Percentiles rank a stretch among this genome's conserved stretches.
phyloP scores from a whole-genome alignment of 2,797 vertebrate genomes.

The Hippoglossus hippoglossus region DNA sequence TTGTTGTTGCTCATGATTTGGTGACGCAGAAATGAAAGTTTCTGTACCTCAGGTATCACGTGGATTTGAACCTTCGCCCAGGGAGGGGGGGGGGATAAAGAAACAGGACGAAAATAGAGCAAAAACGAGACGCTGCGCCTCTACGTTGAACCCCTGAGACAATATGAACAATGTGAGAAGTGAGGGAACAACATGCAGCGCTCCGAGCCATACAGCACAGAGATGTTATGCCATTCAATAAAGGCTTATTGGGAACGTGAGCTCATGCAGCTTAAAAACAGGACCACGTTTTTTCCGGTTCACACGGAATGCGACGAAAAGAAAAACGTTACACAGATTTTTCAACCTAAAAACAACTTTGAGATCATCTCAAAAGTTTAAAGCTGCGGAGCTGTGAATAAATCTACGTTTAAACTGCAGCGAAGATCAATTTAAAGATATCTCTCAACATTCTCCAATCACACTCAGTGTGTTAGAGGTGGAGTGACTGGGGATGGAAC shows the following conservation, averaged over 20 bases:
- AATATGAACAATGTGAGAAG: conserved; percentile 29
- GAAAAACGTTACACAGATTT: too few relatives aligned
- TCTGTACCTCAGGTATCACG: conserved; percentile 34
- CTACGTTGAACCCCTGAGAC: conserved; percentile 13
- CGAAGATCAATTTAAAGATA: neutral
- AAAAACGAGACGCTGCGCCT: conserved; percentile 42
- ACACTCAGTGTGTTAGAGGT: too few relatives aligned
- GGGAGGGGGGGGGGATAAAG: neutral
- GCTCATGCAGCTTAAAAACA: too few relatives aligned
- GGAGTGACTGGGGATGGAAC: too few relatives aligned
- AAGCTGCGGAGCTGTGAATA: neutral
- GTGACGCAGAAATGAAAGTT: conserved; percentile 31
- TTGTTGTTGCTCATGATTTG: conserved; percentile 21
- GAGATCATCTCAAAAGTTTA: neutral
- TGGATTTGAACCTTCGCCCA: conserved; percentile 26
- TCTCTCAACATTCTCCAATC: neutral
- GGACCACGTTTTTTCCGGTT: too few relatives aligned
- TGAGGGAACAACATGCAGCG: conserved; percentile 19
- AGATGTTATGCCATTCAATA: neutral
- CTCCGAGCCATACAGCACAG: neutral
- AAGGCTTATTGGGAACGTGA: neutral
- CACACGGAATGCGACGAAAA: too few relatives aligned
- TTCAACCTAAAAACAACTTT: neutral
- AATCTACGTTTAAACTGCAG: neutral
- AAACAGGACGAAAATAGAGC: conserved; percentile 32